Base-by-base conservation (phyloP, 2,113 vertebrate species). In the Arothron firmamentum region DNA sequence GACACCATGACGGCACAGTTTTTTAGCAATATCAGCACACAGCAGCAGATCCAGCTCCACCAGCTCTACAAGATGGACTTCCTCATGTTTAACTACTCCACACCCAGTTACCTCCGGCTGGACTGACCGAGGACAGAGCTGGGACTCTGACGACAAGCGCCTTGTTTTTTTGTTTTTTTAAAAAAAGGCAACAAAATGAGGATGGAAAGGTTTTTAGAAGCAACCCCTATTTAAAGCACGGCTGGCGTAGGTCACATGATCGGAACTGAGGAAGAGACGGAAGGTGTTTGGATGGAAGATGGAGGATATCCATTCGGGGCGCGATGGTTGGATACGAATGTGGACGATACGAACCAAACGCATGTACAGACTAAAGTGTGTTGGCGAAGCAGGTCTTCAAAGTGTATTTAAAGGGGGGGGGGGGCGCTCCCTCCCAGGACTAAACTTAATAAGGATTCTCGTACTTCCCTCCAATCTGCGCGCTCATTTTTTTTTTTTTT, bases 81-180 rank as follows among this genome's bases (percentile, higher is more conserved):
- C 91, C 92, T 96, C 82, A 97, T 99, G 96, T 99, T 98, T 88
- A 99, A 99, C 91, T 99, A 98, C 89, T 94, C 96, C 86, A 90
- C 90, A 84, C 97, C 97, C 77, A 92, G 91, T 91, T 98, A 98
- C 90, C 92, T 99, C 86, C 94, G 94, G 85, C 65, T 95, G 91
- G 93, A 95, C 75, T 98, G 84, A 92, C 1, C n/a, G 48, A 67
- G 57, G 50, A 65, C 52, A 56, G 64, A 73, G 74, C 62, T 51
- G 60, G 59, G 47, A 75, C 77, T 81, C 74, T 78, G 66, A 55
- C 43, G 62, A 59, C 3, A 50, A 47, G 45, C 69, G 58, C 74
- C 67, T 72, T 41, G 31, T 59, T 69, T 21, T 49, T 42, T 38
- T 41, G n/a, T n/a, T n/a, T n/a, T n/a, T n/a, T n/a, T n/a, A n/a